Evolutionary conservation across 2,888 invertebrate species (phyloP), one percentile per base, ranked within the genome.

Genomic region (Lordiphosa andalusiaca): DNA sequence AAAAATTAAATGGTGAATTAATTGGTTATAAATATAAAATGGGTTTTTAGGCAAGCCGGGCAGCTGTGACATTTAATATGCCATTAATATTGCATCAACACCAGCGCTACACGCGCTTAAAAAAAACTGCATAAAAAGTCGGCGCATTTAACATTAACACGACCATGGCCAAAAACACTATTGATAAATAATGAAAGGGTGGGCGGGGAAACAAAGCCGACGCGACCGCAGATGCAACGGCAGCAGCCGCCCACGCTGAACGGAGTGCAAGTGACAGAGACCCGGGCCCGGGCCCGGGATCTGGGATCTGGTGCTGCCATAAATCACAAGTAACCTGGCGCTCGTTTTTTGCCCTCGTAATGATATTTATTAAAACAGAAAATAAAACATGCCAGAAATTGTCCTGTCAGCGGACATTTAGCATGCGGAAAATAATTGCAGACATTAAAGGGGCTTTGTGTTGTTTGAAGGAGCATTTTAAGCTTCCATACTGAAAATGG

Each of bases 11-110:
- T 74, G 62, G 50, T 47, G 70, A 70, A 74, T 74, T 78, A 78
- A 65, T 64, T 65, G 65, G 58, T 58, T 58, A 58, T 58, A 65
- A 65, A 65, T 58, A 53, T 58, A 44, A 66, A 58, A 65, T 74
- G 62, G 68, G 52, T 59, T 16, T 33, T 78, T 76, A 78, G 68
- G 50, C 61, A 69, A 51, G 46, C 47, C 51, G 55, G 55, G 44
- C 50, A 40, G 44, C 59, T 81, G 74, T 25, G 48, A 63, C 77
- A 81, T 84, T 81, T 84, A 71, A 84, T 81, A 74, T 81, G 65
- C 55, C 67, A 81, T 81, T 73, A 74, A 81, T 81, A 81, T 77
- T 81, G 71, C 84, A 81, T 61, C 67, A 66, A 69, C 81, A 76
- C 69, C 84, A 74, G 72, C 61, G 69, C 61, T 50, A 50, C 37